Conservation (phyloP, 2,797 vertebrate genomes). For the Lindbergichthys nudifrons region DNA sequence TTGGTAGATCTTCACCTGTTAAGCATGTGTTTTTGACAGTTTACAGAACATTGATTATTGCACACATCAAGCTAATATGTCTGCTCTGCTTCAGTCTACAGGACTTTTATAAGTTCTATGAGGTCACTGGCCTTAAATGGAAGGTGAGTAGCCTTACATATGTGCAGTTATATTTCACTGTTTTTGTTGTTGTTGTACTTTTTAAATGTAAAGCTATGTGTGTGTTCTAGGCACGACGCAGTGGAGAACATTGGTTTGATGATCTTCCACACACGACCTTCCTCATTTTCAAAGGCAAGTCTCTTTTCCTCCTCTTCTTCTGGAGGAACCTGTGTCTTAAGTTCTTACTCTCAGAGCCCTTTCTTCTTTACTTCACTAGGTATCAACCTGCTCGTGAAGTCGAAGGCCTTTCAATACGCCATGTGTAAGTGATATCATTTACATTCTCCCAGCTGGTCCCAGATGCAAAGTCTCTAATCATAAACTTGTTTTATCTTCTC, state of each 20-base stretch:
- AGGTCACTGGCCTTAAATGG: constrained; percentile 96
- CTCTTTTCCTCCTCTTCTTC: constrained; percentile 35
- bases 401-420: constrained; percentile 92
- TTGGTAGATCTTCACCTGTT: no score
- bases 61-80: no score
- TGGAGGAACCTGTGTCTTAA: neutral
- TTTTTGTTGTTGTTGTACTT: neutral
- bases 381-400: constrained; percentile 96
- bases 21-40: no score
- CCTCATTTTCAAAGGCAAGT: constrained; percentile 95
- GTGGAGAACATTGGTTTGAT: constrained; percentile 96
- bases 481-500: constrained; percentile 1
- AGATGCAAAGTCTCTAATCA: neutral
- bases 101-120: constrained; percentile 97
- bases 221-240: constrained; percentile 88
- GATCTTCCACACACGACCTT: constrained; percentile 94
- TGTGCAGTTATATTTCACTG: neutral
- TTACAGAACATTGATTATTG: no score
- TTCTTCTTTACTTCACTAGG: constrained; percentile 79
- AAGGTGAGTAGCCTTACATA: constrained; percentile 82
- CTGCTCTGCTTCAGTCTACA: constrained; percentile 85
- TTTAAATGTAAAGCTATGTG: constrained; percentile 8
- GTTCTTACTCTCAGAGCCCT: neutral
- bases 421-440: constrained; percentile 92
- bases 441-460: neutral